These are phyloP conservation scores for Menura novaehollandiae DNA, from an alignment of 2,113 vertebrate species.

Conservation along the genomic window DNA sequence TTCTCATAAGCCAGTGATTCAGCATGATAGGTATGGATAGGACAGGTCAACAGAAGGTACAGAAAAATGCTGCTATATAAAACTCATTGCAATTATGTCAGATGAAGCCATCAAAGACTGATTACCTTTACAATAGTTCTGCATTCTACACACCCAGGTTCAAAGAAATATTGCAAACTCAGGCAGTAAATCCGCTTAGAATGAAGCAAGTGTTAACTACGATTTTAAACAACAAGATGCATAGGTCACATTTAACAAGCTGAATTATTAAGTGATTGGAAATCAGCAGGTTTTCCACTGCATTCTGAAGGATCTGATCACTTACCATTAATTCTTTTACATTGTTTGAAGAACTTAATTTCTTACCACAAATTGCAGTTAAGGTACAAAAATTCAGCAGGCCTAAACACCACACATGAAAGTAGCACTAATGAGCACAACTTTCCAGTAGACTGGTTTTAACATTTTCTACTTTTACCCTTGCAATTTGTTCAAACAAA, in stretches of 20 bases:
- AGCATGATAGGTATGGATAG: neutral
- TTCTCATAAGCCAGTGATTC: slow-evolving; percentile 30
- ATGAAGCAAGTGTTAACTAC: neutral
- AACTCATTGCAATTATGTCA: neutral
- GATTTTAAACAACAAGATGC: neutral
- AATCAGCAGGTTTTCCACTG: neutral
- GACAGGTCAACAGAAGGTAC: neutral
- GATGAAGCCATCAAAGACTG: neutral
- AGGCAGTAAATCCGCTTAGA: neutral
- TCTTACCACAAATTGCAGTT: neutral
- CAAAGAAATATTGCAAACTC: neutral
- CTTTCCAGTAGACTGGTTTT: neutral
- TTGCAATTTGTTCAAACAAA: neutral
- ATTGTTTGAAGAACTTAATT: neutral
- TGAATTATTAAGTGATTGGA: neutral
- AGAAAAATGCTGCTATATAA: neutral
- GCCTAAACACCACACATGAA: fast-evolving
- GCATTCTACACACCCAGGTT: neutral
- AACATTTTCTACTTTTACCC: neutral
- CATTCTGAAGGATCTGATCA: neutral
- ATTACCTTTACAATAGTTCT: neutral
- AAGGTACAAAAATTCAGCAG: neutral
- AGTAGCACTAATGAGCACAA: neutral
- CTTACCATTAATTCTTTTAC: neutral
- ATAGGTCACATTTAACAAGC: neutral